These are phyloP conservation scores for Heteromormyrus szaboi DNA, from an alignment of 2,797 vertebrate species.

Conservation along the genomic window DNA sequence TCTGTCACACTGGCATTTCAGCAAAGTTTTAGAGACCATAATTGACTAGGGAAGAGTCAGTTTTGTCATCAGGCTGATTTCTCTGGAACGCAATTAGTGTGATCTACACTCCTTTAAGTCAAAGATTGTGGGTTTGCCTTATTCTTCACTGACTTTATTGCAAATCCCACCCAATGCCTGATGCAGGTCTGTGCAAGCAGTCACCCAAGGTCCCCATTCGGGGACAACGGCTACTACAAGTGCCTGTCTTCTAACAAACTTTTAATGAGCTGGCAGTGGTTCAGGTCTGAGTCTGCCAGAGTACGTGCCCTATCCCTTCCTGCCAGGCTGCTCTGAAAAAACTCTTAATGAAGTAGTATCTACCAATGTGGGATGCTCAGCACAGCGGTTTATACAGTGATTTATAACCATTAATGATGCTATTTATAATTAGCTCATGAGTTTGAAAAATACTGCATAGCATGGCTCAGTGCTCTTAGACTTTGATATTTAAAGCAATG, in stretches of 20 bases:
- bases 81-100: not conserved
- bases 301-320: constrained; percentile 30
- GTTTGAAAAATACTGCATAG: not conserved
- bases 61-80: not conserved
- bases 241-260: constrained; percentile 34
- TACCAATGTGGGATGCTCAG: not conserved
- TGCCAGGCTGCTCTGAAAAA: not conserved
- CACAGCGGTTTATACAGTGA: not conserved
- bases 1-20: not conserved
- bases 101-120: not conserved
- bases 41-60: not conserved
- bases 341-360: not conserved
- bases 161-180: not conserved
- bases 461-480: not conserved
- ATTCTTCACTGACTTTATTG: not conserved
- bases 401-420: not conserved
- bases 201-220: constrained; percentile 18
- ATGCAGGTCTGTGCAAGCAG: not conserved
- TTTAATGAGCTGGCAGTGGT: constrained; percentile 48
- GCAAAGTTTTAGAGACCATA: not conserved
- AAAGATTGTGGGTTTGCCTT: not conserved
- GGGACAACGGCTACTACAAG: not conserved
- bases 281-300: constrained; percentile 37
- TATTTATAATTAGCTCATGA: not conserved
- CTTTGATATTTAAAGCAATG: not conserved